A percentile compares a stretch with the other conserved stretches of the same genome.
phyloP scores from a whole-genome alignment of 2,113 vertebrate species.

The Actenoides lindsayi region DNA sequence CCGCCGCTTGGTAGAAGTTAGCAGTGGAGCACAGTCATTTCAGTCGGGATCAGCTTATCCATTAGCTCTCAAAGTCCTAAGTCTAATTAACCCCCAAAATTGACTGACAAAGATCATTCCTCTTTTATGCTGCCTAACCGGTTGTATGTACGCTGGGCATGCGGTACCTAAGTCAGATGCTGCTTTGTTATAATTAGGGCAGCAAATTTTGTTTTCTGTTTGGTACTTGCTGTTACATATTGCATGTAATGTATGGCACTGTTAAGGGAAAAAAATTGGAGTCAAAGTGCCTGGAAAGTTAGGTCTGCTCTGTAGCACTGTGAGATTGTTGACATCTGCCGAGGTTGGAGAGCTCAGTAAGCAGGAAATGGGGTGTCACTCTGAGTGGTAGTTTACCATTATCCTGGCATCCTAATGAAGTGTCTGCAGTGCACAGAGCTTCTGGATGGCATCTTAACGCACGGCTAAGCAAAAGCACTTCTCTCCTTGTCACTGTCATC shows the following conservation, averaged over 20 bases:
- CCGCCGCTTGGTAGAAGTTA: conserved; percentile 32
- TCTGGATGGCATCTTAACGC: conserved; percentile 96
- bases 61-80: conserved; percentile 52
- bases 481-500: conserved; percentile 90
- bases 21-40: conserved; percentile 3
- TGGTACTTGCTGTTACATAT: conserved; percentile 80
- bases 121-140: conserved; percentile 17
- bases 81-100: conserved; percentile 71
- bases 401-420: conserved; percentile 99
- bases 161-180: conserved; percentile 35
- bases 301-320: conserved; percentile 85
- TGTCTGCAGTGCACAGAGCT: conserved; percentile 95
- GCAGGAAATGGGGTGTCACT: conserved; percentile 99
- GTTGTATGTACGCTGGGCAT: conserved; percentile 6
- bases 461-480: conserved; percentile 95
- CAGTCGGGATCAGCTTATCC: conserved; percentile 19
- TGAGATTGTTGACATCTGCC: conserved; percentile 98
- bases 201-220: conserved; percentile 78
- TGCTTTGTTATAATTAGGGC: conserved; percentile 72
- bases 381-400: conserved; percentile 98
- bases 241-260: conserved; percentile 84
- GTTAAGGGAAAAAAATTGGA: conserved; percentile 80
- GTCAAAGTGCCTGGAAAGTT: conserved; percentile 88
- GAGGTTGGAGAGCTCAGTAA: conserved; percentile 98
- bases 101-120: conserved; percentile 27